Evolutionary conservation across 2,888 invertebrate species (phyloP).

Genomic region (Chouioia cunea): DNA sequence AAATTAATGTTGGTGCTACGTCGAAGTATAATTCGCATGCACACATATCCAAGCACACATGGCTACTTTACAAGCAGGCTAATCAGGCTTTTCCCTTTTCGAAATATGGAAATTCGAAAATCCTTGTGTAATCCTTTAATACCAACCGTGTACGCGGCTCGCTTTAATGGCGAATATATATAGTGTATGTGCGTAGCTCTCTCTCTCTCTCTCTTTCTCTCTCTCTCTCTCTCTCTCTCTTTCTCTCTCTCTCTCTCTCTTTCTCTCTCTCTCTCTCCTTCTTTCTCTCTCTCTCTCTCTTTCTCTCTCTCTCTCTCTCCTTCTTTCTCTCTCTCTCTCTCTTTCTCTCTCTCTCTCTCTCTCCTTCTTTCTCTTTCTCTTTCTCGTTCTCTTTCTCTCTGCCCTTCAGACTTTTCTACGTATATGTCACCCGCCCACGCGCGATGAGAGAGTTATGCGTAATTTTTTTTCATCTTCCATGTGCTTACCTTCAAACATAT

Average conservation of each 20-base stretch:
- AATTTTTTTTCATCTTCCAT: too few relatives aligned
- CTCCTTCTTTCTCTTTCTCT: slow-evolving; percentile 1
- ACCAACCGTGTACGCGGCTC: background rate
- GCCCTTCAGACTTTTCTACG: too few relatives aligned
- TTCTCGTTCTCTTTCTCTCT: too few relatives aligned
- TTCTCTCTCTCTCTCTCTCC: too few relatives aligned
- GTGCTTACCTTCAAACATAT: too few relatives aligned
- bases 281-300: too few relatives aligned
- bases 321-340: too few relatives aligned
- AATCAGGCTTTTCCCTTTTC: slow-evolving; percentile 36
- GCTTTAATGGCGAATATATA: slow-evolving; percentile 11
- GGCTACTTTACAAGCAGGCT: slow-evolving; percentile 36
- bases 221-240: slow-evolving; percentile 7
- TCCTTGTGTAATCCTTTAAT: slow-evolving; percentile 35
- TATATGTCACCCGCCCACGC: too few relatives aligned
- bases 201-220: background rate
- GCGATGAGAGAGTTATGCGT: too few relatives aligned
- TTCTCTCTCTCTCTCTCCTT: too few relatives aligned
- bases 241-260: too few relatives aligned
- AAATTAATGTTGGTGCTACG: background rate
- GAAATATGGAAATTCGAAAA: slow-evolving; percentile 38
- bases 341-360: background rate
- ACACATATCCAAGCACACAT: too few relatives aligned
- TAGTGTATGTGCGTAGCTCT: background rate
- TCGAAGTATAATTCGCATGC: background rate